Base-by-base conservation (phyloP, 1,140 invertebrate genomes). In the Lasaia peninsularis region DNA sequence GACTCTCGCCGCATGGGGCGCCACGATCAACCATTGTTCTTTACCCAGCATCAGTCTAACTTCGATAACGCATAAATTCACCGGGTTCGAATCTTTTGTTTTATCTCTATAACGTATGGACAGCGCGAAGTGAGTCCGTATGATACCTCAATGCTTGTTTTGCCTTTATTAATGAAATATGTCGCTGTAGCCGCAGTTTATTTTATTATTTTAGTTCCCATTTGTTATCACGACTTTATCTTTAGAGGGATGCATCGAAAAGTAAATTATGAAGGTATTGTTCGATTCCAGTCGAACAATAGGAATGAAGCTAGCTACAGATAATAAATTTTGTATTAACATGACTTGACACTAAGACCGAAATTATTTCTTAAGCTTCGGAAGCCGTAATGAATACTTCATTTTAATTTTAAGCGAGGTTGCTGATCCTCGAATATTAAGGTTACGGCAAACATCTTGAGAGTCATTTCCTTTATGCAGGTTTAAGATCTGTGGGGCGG, bases 211-310 rank as follows among this genome's bases (percentile, higher is more conserved):
- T 88, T 85, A 85, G 80, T 85, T 85, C 84, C 78, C 80, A 85
- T 87, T 87, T 78, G 80, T 87, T 88, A 88, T 88, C 85, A 88
- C 82, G 84, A 88, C 80, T 88, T 86, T 88, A 88, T 88, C 84
- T 85, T 70, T 73, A 78, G 72, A 77, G 75, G 74, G 80, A 80
- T 78, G 76, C 73, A 74, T 85, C 79, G 79, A 79, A 88, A 84
- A 79, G 75, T 88, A 88, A 88, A 84, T 88, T 88, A 88, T 86
- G 80, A 78, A 75, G 59, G 82, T 68, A 87, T 87, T 87, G 84
- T 88, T 85, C 66, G 56, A 71, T 67, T 78, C 75, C 66, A 70
- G 66, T 72, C 64, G 67, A 79, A 87, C 84, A 87, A 87, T 85
- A 84, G 84, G 74, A 71, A 70, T 81, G 76, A 82, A 78, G 75